Conservation (phyloP, 2,113 vertebrate species). For the Saccopteryx bilineata region DNA sequence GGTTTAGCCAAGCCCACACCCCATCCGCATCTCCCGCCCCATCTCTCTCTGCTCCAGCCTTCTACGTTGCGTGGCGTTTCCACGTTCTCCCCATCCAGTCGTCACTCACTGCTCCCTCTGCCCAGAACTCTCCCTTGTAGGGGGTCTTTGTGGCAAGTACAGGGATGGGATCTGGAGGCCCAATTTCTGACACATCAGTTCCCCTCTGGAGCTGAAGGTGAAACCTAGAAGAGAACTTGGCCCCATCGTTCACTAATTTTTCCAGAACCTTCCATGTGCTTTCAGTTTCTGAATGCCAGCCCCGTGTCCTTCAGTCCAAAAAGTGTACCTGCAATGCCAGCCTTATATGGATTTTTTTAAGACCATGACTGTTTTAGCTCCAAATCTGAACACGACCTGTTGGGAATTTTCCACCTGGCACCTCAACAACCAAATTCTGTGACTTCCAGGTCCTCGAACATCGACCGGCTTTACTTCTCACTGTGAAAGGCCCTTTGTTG, state of each 20-base stretch:
- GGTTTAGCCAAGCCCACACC: rapidly evolving
- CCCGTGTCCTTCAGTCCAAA: neutral
- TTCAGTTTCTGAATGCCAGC: neutral
- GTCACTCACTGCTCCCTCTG: too few species aligned
- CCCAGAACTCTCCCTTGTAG: neutral
- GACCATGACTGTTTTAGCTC: neutral
- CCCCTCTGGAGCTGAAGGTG: neutral
- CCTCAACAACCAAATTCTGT: conserved; percentile 18
- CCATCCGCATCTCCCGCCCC: rapidly evolving
- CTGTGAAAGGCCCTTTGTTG: conserved; percentile 79
- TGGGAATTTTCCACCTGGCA: conserved; percentile 77
- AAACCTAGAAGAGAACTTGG: neutral
- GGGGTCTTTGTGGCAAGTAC: too few species aligned
- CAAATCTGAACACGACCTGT: neutral
- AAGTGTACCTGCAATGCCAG: neutral
- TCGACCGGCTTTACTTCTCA: neutral
- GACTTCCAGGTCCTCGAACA: conserved; percentile 58
- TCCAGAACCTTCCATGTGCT: conserved; percentile 53
- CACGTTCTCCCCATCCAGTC: neutral
- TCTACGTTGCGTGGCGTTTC: neutral
- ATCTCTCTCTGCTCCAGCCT: neutral
- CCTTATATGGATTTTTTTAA: conserved; percentile 66
- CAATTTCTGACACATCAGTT: neutral
- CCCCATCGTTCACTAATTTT: neutral
- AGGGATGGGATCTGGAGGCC: neutral